Base-by-base conservation (phyloP, 2,888 invertebrate genomes). In the Alentia gelatinosa region DNA sequence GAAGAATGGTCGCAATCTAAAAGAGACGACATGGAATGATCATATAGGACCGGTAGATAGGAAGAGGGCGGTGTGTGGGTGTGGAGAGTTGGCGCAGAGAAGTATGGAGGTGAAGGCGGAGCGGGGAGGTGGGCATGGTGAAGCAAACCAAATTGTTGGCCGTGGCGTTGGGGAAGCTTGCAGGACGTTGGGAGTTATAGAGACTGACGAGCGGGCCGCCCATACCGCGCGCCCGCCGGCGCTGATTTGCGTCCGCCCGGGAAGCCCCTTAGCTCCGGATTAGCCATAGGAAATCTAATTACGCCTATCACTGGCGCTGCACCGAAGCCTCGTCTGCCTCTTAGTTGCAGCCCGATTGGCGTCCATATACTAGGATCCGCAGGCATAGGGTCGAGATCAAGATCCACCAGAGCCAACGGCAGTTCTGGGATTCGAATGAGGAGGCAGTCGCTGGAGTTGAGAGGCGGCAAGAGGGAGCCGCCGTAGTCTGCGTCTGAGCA, bases 231-330 rank as follows among this genome's bases (percentile, higher is more conserved):
- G 4, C 1, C 68, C 68, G 68, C 33, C 68, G 26, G 68, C 68
- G 5, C 68, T 68, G 68, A 68, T 68, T 68, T 68, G 68, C 15
- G 68, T 30, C n/a, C 12, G 68, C n/a, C 68, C 56, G 56, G 33
- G 68, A 68, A 68, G 68, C 68, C 68, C 68, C 68, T 68, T 68
- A 68, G 68, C 26, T 30, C 30, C 68, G 68, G 68, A 68, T 68
- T 68, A 68, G 68, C 68, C 12, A 12, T 1, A 15, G 68, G 30
- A 68, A 30, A 68, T 68, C 68, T 68, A 68, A 68, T 68, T 68
- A 68, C 68, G n/a, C 30, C 68, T 68, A 68, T 68, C 68, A 68
- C 30, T 68, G 68, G 68, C 68, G 26, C 68, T 3, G 30, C 68
- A 68, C 68, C 12, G 68, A 68, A 19, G 68, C 68, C 26, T 68